Percentiles rank a stretch among this genome's conserved stretches.
Conservation (phyloP, 2,797 vertebrate genomes). For the Todus mexicanus region DNA sequence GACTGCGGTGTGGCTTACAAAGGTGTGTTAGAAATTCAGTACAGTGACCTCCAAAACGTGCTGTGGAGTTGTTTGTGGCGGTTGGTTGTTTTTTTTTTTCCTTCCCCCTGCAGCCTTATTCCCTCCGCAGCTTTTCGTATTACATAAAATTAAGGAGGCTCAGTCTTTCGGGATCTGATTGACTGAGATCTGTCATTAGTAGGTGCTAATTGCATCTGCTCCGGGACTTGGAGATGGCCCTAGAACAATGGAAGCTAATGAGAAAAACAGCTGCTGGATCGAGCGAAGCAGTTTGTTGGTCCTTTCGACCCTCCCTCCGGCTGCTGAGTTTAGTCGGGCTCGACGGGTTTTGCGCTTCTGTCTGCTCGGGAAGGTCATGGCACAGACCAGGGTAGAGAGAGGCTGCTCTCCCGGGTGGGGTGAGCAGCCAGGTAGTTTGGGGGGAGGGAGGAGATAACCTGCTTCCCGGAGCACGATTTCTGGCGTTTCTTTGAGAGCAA, state of each 20-base stretch:
- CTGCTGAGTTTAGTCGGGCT: not conserved
- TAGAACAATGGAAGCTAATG: conserved; percentile 14
- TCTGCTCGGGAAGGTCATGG: conserved; percentile 31
- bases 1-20: not conserved
- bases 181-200: conserved; percentile 4
- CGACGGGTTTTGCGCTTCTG: not conserved
- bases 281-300: not conserved
- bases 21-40: not conserved
- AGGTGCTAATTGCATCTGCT: conserved; percentile 4
- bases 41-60: conserved; percentile 39
- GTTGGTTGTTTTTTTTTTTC: no score
- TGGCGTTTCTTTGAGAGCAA: not conserved
- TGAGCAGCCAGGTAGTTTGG: not conserved
- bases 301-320: not conserved
- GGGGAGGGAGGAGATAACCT: not conserved
- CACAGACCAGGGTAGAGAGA: not conserved
- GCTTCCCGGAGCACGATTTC: not conserved
- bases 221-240: not conserved
- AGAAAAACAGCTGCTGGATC: not conserved
- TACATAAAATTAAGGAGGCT: conserved; percentile 9
- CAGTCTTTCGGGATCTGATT: not conserved
- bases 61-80: not conserved
- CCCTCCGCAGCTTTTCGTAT: not conserved
- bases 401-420: not conserved
- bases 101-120: not conserved